Base-by-base conservation (phyloP, 2,888 invertebrate genomes). In the Allacma fusca region DNA sequence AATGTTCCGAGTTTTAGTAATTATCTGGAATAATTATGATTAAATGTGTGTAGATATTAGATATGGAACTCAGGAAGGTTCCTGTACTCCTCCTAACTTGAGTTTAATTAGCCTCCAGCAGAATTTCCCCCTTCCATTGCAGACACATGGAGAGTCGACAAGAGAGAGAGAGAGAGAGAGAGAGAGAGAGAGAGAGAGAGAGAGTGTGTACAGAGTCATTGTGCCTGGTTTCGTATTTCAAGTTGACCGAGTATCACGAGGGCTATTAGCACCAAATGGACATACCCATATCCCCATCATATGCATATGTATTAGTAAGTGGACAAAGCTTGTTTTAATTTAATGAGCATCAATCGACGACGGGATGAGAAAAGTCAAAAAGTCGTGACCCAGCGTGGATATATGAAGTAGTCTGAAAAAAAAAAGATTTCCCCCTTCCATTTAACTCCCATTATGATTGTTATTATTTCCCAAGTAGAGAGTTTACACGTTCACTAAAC, bases 341-440 rank as follows among this genome's bases (percentile, higher is more conserved):
- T 59, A 73, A 59, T 62, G 62, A 62, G 73, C 24, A 34, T 62
- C 29, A 59, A 59, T 70, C 69, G 73, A 43, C 73, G 24, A 62
- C 34, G 57, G 23, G 29, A 62, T 13, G 23, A 62, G 62, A 73
- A 21, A 29, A 73, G 73, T 73, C 73, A 62, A 73, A 73, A 73
- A 73, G 73, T 73, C 73, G 73, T 73, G 73, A 73, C 73, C 73
- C 34, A 62, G 23, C 62, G 62, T 34, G 62, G 40, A 64, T 73
- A 73, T 73, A 62, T 73, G 73, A 73, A 73, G 64, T 73, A 73
- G 73, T 64, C 23, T 50, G 21, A 34, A 19, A 24, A 70, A 34
- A 68, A 67, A 57, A 34, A 7, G 34, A n/a, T 34, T 34, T 50
- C 16, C 16, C 16, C 16, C n/a, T 50, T 50, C 50, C 50, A 50